Evolutionary conservation across 2,888 invertebrate species (phyloP), one percentile per base, ranked within the genome.

Genomic region (Xestobium rufovillosum): DNA sequence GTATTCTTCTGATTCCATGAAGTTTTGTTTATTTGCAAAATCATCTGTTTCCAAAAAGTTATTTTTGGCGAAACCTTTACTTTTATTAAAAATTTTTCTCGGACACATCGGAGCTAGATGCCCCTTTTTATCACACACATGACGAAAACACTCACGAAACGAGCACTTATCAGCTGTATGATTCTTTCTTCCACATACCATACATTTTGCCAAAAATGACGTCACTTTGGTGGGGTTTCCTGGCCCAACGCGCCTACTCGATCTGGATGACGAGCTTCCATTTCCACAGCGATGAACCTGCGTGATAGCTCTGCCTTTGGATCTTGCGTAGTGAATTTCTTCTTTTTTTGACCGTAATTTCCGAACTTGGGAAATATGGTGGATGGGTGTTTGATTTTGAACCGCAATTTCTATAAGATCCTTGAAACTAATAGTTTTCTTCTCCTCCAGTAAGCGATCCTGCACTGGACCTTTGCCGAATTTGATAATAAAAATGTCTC

Each of bases 341-440:
- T n/a, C n/a, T n/a, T n/a, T n/a, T n/a, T n/a, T n/a, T n/a, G n/a
- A n/a, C n/a, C n/a, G 11, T n/a, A 27, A 27, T 10, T 8, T 10
- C 28, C 9, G 6, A 27, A n/a, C 11, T 27, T n/a, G 11, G 11
- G 14, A 31, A 31, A 31, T 31, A 14, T 13, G 31, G 6, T 9
- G 13, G 8, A 28, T n/a, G 3, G 14, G 13, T n/a, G 9, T 2
- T 33, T 11, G 3, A 23, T 33, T 33, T 32, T 14, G 16, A 15
- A 17, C 12, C 10, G 26, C 32, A 6, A 32, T 32, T 19, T 32
- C 32, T 3, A 32, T 12, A 15, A 19, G 16, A 4, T 32, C 32
- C 26, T 15, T 23, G 19, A 32, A 32, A 10, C 16, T 32, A 4
- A 32, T 14, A 10, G 19, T 32, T 17, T 34, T 28, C 14, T 28